Conservation (phyloP, 2,888 invertebrate species). For the Chydorus sphaericus region DNA sequence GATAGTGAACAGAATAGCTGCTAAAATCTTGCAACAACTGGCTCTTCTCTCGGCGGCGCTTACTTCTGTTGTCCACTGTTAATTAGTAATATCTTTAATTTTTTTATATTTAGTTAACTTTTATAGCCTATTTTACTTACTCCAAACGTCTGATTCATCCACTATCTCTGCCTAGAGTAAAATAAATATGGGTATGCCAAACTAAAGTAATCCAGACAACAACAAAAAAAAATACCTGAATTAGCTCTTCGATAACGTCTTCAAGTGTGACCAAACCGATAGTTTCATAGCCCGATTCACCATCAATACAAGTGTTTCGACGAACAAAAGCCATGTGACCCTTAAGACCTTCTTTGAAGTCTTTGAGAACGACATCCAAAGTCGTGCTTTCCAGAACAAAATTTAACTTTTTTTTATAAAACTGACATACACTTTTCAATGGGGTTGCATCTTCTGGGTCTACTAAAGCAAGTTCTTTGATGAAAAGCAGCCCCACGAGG, state of each 20-base stretch:
- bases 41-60: conserved; percentile 52
- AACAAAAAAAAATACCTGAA: conserved; percentile 39
- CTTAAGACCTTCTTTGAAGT: conserved; percentile 86
- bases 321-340: conserved; percentile 95
- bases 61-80: conserved; percentile 68
- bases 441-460: conserved; percentile 97
- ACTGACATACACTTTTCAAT: conserved; percentile 78
- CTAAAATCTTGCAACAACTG: conserved; percentile 65
- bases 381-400: conserved; percentile 94
- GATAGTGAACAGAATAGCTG: conserved; percentile 55
- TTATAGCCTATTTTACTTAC: no score
- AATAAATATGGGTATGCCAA: not conserved
- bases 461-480: conserved; percentile 94
- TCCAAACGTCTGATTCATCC: conserved; percentile 91
- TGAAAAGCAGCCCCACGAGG: conserved; percentile 87
- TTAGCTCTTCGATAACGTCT: conserved; percentile 94
- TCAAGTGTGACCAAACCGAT: conserved; percentile 89
- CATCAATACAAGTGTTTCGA: conserved; percentile 68
- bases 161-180: conserved; percentile 54
- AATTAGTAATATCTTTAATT: conserved; percentile 17
- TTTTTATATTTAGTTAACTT: no score
- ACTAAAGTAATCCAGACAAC: not conserved
- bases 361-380: conserved; percentile 84
- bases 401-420: conserved; percentile 90
- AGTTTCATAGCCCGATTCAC: conserved; percentile 86